phyloP scores from a whole-genome alignment of 2,888 invertebrate genomes.

The Tricholauxania praeusta region DNA sequence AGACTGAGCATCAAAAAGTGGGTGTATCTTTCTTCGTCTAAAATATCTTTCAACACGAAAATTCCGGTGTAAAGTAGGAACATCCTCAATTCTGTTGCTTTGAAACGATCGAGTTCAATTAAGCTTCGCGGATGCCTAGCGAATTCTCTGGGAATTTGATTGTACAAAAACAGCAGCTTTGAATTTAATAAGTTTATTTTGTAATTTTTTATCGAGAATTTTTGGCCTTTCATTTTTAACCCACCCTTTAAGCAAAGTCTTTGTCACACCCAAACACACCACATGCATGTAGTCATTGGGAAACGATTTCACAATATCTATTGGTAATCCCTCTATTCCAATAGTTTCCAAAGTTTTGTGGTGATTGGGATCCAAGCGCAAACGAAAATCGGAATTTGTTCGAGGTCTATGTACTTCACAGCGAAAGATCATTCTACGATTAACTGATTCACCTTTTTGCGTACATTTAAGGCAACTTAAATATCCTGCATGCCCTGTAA shows the following conservation, averaged over 20 bases:
- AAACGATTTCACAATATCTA: slow-evolving; percentile 36
- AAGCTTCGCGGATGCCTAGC: slow-evolving; percentile 34
- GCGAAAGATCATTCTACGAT: slow-evolving; percentile 36
- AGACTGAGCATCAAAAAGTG: slow-evolving; percentile 38
- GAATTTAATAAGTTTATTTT: slow-evolving; percentile 35
- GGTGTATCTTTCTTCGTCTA: slow-evolving; percentile 26
- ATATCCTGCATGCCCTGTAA: slow-evolving; percentile 18
- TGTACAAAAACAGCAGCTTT: slow-evolving; percentile 31
- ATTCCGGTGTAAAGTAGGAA: slow-evolving; percentile 40
- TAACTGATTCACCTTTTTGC: slow-evolving; percentile 29
- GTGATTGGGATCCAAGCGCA: slow-evolving; percentile 28
- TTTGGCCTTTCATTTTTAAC: not conserved
- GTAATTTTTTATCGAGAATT: slow-evolving; percentile 19
- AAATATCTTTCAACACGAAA: slow-evolving; percentile 33
- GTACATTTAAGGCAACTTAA: slow-evolving; percentile 31
- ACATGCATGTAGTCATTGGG: slow-evolving; percentile 40
- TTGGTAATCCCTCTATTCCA: slow-evolving; percentile 34
- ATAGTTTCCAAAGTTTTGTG: slow-evolving; percentile 29
- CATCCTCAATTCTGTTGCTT: slow-evolving; percentile 39
- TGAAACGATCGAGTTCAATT: slow-evolving; percentile 36
- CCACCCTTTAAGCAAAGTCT: too few relatives aligned
- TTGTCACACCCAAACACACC: not conserved
- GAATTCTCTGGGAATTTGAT: slow-evolving; percentile 39
- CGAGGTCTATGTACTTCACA: slow-evolving; percentile 7
- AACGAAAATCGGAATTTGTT: slow-evolving; percentile 21